A percentile compares a stretch with the other conserved stretches of the same genome.
Evolutionary conservation across 1,140 invertebrate genomes (phyloP).

Genomic region (Tribolium castaneum): DNA sequence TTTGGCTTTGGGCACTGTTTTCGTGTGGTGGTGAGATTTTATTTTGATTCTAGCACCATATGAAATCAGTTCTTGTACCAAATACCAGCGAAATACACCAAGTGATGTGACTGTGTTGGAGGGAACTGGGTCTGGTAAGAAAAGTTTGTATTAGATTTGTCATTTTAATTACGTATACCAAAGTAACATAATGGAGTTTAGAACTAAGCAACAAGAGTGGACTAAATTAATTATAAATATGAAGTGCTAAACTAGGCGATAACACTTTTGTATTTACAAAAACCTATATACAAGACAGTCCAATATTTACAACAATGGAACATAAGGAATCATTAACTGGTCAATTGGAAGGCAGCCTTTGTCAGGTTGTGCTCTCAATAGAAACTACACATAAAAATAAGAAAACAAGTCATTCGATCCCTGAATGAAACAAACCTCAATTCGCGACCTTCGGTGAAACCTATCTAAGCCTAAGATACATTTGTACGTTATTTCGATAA

Average conservation of each 20-base stretch:
- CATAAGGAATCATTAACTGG: conserved; percentile 18
- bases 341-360: conserved; percentile 31
- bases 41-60: conserved; percentile 61
- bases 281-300: conserved; percentile 28
- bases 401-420: conserved; percentile 30
- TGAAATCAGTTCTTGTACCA: conserved; percentile 63
- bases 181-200: conserved; percentile 4
- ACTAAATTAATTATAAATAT: conserved; percentile 24
- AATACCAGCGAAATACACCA: conserved; percentile 11
- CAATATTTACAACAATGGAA: conserved; percentile 27
- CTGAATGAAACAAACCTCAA: conserved; percentile 28
- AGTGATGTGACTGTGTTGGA: not conserved
- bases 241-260: not conserved
- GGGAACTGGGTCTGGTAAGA: not conserved
- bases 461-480: conserved; percentile 36
- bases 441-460: conserved; percentile 35
- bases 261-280: conserved; percentile 23
- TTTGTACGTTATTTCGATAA: conserved; percentile 45
- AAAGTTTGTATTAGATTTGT: not conserved
- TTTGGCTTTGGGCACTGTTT: conserved; percentile 61
- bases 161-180: conserved; percentile 32
- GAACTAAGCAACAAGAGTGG: conserved; percentile 32
- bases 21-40: conserved; percentile 60
- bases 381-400: conserved; percentile 12
- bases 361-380: conserved; percentile 31